Percentiles rank a stretch among this genome's conserved stretches.
Evolutionary conservation across 1,140 invertebrate species (phyloP).

Genomic region (Lasioglossum baleicum): DNA sequence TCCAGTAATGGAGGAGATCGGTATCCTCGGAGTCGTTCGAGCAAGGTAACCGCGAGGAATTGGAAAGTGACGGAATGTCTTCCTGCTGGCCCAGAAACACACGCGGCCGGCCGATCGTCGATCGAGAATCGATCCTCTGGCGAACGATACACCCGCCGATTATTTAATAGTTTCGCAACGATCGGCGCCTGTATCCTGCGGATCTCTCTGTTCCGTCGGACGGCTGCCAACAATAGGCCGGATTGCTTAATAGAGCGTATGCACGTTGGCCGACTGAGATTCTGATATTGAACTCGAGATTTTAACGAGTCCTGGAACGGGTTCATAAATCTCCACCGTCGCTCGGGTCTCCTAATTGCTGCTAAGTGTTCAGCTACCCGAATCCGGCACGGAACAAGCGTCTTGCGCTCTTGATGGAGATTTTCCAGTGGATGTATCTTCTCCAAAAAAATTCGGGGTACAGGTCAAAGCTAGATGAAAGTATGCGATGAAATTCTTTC

Average conservation of each 20-base stretch:
- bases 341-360: too few relatives aligned
- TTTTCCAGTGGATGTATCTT: too few relatives aligned
- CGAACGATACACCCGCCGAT: not conserved
- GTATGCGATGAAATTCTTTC: too few relatives aligned
- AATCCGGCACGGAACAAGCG: too few relatives aligned
- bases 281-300: not conserved
- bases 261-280: not conserved
- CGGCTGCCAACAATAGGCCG: not conserved
- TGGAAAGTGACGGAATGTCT: constrained; percentile 24
- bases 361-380: too few relatives aligned
- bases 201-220: not conserved
- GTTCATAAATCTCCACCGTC: not conserved
- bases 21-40: not conserved
- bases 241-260: not conserved
- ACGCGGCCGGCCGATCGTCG: not conserved
- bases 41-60: constrained; percentile 3
- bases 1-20: not conserved
- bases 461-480: too few relatives aligned
- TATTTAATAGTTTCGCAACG: constrained; percentile 33
- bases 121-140: not conserved
- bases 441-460: too few relatives aligned
- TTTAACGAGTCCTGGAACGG: not conserved
- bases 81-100: constrained; percentile 8
- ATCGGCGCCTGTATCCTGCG: not conserved
- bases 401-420: too few relatives aligned